These are phyloP conservation scores for Athalia circularis DNA, from an alignment of 2,888 invertebrate species.

Conservation along the genomic window DNA sequence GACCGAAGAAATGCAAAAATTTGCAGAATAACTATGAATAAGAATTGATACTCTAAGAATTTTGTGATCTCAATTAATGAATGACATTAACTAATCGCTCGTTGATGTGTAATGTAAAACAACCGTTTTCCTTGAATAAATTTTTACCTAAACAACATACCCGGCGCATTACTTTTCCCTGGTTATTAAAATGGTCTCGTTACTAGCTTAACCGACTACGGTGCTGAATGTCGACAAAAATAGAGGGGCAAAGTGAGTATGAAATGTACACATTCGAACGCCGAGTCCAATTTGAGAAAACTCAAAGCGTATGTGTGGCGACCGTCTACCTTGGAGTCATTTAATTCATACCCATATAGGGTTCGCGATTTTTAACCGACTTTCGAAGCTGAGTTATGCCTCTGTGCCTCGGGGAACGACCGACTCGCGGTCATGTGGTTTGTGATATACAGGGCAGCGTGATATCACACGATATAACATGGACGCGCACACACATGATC, in stretches of 20 bases:
- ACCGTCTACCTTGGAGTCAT: slow-evolving; percentile 33
- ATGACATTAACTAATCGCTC: too few relatives aligned
- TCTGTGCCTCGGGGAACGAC: slow-evolving; percentile 26
- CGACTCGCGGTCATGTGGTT: slow-evolving; percentile 9
- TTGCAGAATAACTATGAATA: too few relatives aligned
- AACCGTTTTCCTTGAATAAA: too few relatives aligned
- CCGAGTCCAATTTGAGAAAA: slow-evolving; percentile 20
- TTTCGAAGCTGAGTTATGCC: slow-evolving; percentile 57
- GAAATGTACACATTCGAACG: neutral
- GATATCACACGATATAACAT: neutral
- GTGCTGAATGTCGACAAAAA: neutral
- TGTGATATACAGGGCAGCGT: neutral
- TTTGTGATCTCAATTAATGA: too few relatives aligned
- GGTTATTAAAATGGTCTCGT: neutral
- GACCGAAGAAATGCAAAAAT: too few relatives aligned
- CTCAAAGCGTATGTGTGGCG: neutral
- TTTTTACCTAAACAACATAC: too few relatives aligned
- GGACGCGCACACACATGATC: neutral
- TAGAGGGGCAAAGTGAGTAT: neutral
- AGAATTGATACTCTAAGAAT: too few relatives aligned
- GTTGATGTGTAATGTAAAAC: too few relatives aligned
- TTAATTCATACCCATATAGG: slow-evolving; percentile 62
- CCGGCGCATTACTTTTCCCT: too few relatives aligned
- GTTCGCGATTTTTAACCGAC: slow-evolving; percentile 62
- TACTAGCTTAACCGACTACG: neutral